Evolutionary conservation across 2,888 invertebrate species (phyloP), one percentile per base, ranked within the genome.

Genomic region (Agrilus cyanescens): DNA sequence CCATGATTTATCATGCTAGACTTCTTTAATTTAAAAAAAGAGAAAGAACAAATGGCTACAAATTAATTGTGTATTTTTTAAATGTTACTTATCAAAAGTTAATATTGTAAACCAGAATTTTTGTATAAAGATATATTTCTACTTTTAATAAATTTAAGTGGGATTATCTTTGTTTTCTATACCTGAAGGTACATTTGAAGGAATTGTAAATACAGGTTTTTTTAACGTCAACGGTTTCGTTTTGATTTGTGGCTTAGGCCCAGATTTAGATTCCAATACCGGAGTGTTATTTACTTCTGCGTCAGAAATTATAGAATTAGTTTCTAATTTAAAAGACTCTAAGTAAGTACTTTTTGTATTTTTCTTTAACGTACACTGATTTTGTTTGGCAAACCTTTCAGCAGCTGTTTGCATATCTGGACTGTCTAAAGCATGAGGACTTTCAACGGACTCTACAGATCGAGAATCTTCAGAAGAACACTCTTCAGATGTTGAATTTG

Each of bases 201-300:
- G 66, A 46, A 65, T 58, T 20, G 75, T 70, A 49, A 76, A 64
- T 30, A 70, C 69, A 32, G 80, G 78, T 62, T 78, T 84, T 53
- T 78, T 77, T 67, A 87, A 75, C 54, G 89, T 79, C 54, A 82
- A 79, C 12, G 89, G 89, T 68, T 88, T 89, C 40, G 81, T 78
- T 62, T 86, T 82, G 46, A 83, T 74, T 58, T 82, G 80, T 7
- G 85, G 85, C 62, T 83, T 84, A 47, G 77, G 25, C 2, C 25
- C 25, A 3, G 25, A 25, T 25, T 25, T 25, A 25, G 8, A 10
- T 25, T 25, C 25, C 10, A 25, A 10, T 25, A 10, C 2, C 10
- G 25, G 25, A 25, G 8, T 25, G 25, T 25, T 25, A 10, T 25
- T 25, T 25, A 25, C 25, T 25, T 8, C 8, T 8, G 25, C 10